Evolutionary conservation across 2,888 invertebrate genomes (phyloP).

Genomic region (Lasioglossum marginatum): DNA sequence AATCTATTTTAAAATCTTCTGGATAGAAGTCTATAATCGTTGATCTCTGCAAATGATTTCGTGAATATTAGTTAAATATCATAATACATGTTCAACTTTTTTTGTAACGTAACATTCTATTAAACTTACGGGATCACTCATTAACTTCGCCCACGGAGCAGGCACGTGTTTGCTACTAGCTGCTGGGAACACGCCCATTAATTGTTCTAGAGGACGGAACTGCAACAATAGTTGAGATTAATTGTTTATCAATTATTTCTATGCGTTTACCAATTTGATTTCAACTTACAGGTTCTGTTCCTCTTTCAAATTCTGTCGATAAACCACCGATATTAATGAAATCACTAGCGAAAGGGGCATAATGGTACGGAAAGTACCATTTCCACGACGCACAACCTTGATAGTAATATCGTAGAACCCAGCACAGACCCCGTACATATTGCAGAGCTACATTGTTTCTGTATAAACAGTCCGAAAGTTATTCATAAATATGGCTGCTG

Average conservation of each 20-base stretch:
- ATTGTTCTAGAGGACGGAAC: slow-evolving; percentile 98
- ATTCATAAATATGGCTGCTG: neutral
- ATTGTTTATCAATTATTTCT: neutral
- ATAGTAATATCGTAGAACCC: slow-evolving; percentile 99
- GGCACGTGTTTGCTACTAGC: slow-evolving; percentile 98
- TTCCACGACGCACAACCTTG: slow-evolving; percentile 99
- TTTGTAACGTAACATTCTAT: neutral
- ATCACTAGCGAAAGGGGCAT: slow-evolving; percentile 99
- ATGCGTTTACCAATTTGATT: slow-evolving; percentile 7
- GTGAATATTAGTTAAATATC: neutral
- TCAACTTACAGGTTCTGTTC: slow-evolving; percentile 92
- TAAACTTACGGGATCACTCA: slow-evolving; percentile 92
- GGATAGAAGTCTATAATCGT: slow-evolving; percentile 99
- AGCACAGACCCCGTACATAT: slow-evolving; percentile 98
- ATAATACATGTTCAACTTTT: neutral
- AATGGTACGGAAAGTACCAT: slow-evolving; percentile 99
- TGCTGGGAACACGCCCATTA: slow-evolving; percentile 99
- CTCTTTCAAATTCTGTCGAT: slow-evolving; percentile 94
- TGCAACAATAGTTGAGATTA: slow-evolving; percentile 81
- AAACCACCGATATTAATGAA: slow-evolving; percentile 96
- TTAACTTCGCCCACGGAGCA: slow-evolving; percentile 95
- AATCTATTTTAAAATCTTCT: slow-evolving; percentile 97
- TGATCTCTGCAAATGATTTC: slow-evolving; percentile 87
- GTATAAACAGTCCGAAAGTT: slow-evolving; percentile 7
- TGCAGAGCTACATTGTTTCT: slow-evolving; percentile 92